Evolutionary conservation across 2,797 vertebrate species (phyloP).

Genomic region (Hippoglossus hippoglossus): DNA sequence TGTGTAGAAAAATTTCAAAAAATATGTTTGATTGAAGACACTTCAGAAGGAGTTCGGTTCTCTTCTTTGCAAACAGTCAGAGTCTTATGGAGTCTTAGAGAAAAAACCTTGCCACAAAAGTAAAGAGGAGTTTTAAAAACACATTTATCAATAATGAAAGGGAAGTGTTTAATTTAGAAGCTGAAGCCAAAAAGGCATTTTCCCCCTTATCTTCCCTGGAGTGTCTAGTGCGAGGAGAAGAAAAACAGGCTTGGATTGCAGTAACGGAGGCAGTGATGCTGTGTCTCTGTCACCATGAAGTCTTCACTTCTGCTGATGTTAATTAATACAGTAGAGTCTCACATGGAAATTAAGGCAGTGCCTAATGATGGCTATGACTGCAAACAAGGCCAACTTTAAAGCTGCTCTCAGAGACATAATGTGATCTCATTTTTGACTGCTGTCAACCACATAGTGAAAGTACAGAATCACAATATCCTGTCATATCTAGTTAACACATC

Average conservation of each 20-base stretch:
- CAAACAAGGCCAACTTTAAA: constrained; percentile 41
- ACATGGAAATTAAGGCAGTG: constrained; percentile 57
- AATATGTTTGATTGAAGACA: neutral
- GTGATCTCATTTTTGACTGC: constrained; percentile 6
- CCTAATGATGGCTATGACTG: constrained; percentile 42
- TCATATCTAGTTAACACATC: neutral
- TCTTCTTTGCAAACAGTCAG: neutral
- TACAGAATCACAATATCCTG: neutral
- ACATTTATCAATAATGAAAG: constrained; percentile 25
- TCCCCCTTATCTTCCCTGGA: constrained; percentile 33
- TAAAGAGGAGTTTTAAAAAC: constrained; percentile 3
- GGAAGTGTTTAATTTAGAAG: constrained; percentile 47
- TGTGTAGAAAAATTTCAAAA: too few relatives aligned
- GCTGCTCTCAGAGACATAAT: constrained; percentile 13
- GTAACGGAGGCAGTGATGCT: constrained; percentile 44
- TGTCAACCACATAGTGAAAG: neutral
- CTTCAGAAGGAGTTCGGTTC: neutral
- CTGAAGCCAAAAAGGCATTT: constrained; percentile 32
- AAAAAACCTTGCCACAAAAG: neutral
- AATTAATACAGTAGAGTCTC: constrained; percentile 56
- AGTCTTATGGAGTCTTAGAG: neutral
- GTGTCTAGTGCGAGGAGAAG: constrained; percentile 23
- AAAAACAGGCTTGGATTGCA: constrained; percentile 39
- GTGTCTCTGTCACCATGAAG: constrained; percentile 50
- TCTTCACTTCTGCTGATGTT: constrained; percentile 53